phyloP scores from a whole-genome alignment of 2,113 vertebrate genomes.

The Petaurus breviceps region DNA sequence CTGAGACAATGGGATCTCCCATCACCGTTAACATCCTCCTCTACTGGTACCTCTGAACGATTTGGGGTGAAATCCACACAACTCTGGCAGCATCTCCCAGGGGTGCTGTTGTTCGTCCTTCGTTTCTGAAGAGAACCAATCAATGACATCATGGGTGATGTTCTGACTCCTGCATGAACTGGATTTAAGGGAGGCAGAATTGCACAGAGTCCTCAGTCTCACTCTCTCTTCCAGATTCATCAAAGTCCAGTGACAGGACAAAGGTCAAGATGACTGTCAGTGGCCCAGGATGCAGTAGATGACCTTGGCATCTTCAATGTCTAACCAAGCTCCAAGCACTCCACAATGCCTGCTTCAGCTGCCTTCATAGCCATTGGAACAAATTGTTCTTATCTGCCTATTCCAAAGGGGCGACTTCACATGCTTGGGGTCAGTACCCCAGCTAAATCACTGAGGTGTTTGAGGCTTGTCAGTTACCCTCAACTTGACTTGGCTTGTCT shows the following conservation, averaged over 20 bases:
- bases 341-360: background rate
- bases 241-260: background rate
- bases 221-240: background rate
- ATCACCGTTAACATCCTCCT: background rate
- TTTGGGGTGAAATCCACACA: background rate
- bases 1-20: background rate
- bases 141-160: background rate
- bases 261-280: background rate
- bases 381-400: background rate
- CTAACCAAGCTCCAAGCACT: background rate
- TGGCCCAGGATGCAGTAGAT: background rate
- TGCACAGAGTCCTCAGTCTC: background rate
- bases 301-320: background rate
- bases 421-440: too few relatives aligned
- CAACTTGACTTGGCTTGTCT: background rate
- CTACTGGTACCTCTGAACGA: background rate
- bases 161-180: background rate
- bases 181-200: background rate
- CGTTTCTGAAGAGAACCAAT: too few relatives aligned
- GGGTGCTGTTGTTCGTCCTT: too few relatives aligned
- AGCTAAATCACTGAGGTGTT: too few relatives aligned
- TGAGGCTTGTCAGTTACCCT: background rate
- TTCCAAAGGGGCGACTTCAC: too few relatives aligned
- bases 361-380: too few relatives aligned
- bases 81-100: background rate